Conservation (phyloP, 2,888 invertebrate species). For the Sphaerophoria rueppellii region DNA sequence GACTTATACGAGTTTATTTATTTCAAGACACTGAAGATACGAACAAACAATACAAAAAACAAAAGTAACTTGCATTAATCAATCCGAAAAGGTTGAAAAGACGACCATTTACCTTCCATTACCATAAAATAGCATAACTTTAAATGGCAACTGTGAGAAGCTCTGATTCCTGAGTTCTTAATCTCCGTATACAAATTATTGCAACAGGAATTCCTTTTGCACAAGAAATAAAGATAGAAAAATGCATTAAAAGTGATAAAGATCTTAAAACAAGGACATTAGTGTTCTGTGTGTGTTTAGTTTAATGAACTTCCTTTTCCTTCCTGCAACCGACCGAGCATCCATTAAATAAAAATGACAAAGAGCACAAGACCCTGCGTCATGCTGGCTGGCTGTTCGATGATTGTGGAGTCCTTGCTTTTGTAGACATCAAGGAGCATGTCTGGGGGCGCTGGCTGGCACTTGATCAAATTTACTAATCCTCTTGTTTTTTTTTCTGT, state of each 20-base stretch:
- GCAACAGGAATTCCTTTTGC: conserved; percentile 35
- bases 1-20: too few relatives aligned
- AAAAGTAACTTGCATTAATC: conserved; percentile 71
- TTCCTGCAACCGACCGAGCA: conserved; percentile 14
- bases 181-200: neutral
- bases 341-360: conserved; percentile 39
- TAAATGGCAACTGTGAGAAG: neutral
- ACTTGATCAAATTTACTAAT: conserved; percentile 62
- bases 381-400: conserved; percentile 46
- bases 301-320: conserved; percentile 73
- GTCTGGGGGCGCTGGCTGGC: conserved; percentile 41
- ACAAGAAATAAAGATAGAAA: conserved; percentile 7
- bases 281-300: conserved; percentile 56
- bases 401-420: conserved; percentile 7
- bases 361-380: conserved; percentile 49
- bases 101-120: conserved; percentile 68
- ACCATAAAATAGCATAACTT: conserved; percentile 67
- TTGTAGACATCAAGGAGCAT: conserved; percentile 71
- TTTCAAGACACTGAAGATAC: neutral
- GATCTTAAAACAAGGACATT: conserved; percentile 72
- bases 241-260: conserved; percentile 70
- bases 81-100: conserved; percentile 42
- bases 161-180: neutral
- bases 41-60: conserved; percentile 46
- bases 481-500: neutral